Conservation (phyloP, 2,888 invertebrate genomes). For the Hesperia comma region DNA sequence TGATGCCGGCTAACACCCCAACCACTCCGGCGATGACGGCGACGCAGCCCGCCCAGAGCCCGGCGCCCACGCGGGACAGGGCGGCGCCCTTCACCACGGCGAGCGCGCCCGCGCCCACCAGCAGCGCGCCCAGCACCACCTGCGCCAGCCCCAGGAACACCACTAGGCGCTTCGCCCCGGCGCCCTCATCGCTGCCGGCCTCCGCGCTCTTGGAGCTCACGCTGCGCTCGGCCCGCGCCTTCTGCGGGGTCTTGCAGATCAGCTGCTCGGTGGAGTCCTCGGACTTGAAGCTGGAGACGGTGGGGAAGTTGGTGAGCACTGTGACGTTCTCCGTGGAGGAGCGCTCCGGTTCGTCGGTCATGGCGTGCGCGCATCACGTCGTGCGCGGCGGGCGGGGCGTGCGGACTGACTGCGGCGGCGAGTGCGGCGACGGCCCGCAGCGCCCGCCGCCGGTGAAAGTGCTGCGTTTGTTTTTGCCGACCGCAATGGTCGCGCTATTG, state of each 20-base stretch:
- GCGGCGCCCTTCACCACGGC: conserved; percentile 86
- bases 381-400: conserved; percentile 46
- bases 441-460: conserved; percentile 49
- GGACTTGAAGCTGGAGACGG: conserved; percentile 78
- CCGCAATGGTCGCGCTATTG: conserved; percentile 9
- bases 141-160: conserved; percentile 84
- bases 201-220: conserved; percentile 74
- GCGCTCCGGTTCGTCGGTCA: conserved; percentile 53
- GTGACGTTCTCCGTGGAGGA: conserved; percentile 52
- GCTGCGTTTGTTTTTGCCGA: conserved; percentile 47
- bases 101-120: conserved; percentile 86
- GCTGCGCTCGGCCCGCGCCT: conserved; percentile 62
- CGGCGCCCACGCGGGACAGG: conserved; percentile 84
- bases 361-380: conserved; percentile 46
- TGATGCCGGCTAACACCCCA: conserved; percentile 85
- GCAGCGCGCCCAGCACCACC: conserved; percentile 84
- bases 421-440: conserved; percentile 30
- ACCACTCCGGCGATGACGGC: conserved; percentile 85
- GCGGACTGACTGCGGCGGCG: conserved; percentile 39
- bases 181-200: conserved; percentile 62
- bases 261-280: conserved; percentile 84
- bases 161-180: conserved; percentile 62
- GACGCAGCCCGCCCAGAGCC: conserved; percentile 87
- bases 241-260: conserved; percentile 82
- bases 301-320: conserved; percentile 58